Percentiles rank a stretch among this genome's conserved stretches.
Conservation (phyloP, 1,140 invertebrate species). For the roundworm (Caenorhabditis elegans) region DNA sequence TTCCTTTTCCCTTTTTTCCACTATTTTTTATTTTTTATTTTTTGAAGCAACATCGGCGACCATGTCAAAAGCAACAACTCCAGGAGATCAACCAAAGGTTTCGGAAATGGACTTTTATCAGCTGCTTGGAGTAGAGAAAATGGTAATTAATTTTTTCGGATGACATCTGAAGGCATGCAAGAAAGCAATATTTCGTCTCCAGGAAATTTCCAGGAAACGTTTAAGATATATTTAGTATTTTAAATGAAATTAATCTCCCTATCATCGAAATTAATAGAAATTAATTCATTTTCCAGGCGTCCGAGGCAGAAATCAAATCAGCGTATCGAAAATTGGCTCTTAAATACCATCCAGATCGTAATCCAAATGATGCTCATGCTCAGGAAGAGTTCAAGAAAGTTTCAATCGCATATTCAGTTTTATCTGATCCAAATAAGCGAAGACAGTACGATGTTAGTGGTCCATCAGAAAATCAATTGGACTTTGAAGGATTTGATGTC, state of each 20-base stretch:
- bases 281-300: constrained; percentile 69
- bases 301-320: constrained; percentile 81
- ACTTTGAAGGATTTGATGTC: constrained; percentile 66
- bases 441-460: constrained; percentile 64
- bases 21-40: not conserved
- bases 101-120: constrained; percentile 33
- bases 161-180: too few relatives aligned
- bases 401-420: constrained; percentile 63
- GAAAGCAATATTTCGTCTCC: too few relatives aligned
- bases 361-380: constrained; percentile 61
- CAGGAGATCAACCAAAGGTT: not conserved
- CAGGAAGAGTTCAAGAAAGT: constrained; percentile 64
- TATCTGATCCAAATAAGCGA: constrained; percentile 65
- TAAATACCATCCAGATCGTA: constrained; percentile 63
- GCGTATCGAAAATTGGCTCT: constrained; percentile 83
- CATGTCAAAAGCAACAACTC: not conserved
- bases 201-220: too few relatives aligned
- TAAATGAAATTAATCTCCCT: not conserved
- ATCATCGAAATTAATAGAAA: too few relatives aligned
- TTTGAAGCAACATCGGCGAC: not conserved
- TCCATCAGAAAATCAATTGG: constrained; percentile 50
- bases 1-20: not conserved
- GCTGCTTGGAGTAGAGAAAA: constrained; percentile 42
- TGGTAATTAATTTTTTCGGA: not conserved
- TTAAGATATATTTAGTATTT: not conserved